These are phyloP conservation scores for Heteromormyrus szaboi DNA, from an alignment of 2,797 vertebrate species.

Conservation along the genomic window DNA sequence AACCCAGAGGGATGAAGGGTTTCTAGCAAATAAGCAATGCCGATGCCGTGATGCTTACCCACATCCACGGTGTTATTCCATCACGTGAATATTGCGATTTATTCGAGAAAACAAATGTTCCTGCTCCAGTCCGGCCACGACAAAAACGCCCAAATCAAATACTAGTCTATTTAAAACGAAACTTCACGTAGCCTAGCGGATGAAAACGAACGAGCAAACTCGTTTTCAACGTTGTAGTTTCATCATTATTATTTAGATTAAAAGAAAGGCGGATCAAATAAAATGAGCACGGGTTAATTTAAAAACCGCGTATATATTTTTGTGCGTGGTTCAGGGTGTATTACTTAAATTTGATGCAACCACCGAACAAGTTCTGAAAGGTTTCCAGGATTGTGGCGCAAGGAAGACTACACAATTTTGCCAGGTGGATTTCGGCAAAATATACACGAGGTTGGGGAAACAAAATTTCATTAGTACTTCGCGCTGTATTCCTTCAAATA, in stretches of 20 bases:
- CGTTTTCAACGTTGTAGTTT: neutral
- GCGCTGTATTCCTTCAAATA: neutral
- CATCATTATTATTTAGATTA: neutral
- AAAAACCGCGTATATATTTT: neutral
- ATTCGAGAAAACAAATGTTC: neutral
- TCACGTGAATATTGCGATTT: neutral
- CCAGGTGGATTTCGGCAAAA: neutral
- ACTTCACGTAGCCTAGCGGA: neutral
- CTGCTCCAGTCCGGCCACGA: neutral
- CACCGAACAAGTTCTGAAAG: constrained; percentile 10
- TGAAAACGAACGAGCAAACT: neutral
- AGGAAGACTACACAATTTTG: neutral
- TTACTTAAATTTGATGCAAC: constrained; percentile 6
- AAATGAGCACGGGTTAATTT: neutral
- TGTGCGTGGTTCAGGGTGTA: constrained; percentile 7
- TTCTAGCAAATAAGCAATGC: neutral
- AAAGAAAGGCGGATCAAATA: neutral
- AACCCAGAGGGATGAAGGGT: neutral
- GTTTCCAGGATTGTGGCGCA: neutral
- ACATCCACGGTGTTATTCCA: neutral
- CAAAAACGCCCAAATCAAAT: neutral
- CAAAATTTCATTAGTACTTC: neutral
- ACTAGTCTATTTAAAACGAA: neutral
- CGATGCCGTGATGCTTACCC: neutral
- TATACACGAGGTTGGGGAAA: neutral